Evolutionary conservation across 2,797 vertebrate species (phyloP), one percentile per base, ranked within the genome.

Genomic region (Spondyliosoma cantharus): DNA sequence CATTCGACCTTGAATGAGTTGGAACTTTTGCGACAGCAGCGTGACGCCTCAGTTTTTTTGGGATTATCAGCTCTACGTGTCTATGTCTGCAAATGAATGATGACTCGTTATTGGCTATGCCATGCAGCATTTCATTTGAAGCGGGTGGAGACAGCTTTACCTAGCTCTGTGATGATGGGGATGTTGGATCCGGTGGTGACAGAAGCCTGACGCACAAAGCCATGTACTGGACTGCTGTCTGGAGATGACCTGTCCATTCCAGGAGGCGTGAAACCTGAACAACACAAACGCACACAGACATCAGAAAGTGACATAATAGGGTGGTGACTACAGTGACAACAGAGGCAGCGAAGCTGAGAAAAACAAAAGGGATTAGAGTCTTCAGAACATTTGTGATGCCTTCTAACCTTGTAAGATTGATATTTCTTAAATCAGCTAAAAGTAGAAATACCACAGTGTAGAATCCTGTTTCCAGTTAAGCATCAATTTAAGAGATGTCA

Each of bases 151-250:
- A 73, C 54, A 50, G 50, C 68, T 92, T 96, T 96, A 99, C 98
- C 98, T 90, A 99, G 95, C 89, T 99, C 98, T 83, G 98, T 99
- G 93, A 99, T 99, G 93, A 99, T 99, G 82, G 98, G 98, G 95
- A 99, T 99, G 92, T 98, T 98, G 89, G 97, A 95, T 84, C 98
- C 98, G 24, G 97, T 99, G 50, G 97, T 99, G 93, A 99, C 96
- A 56, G 98, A 99, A 3, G 97, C 96, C 90, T 99, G 98, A 50
- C 97, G 97, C 79, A 98, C 94, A 74, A 99, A 96, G 82, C 97
- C 97, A 60, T 99, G 98, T 80, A 99, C 97, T 76, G 98, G 98
- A 93, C 98, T 99, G 92, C 97, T 99, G 93, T 99, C 98, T 92
- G 98, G 98, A 91, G 97, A 99, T 53, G 97, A 95, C 90, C 97